Conservation (phyloP, 2,113 vertebrate species). For the Tringa solitaria region DNA sequence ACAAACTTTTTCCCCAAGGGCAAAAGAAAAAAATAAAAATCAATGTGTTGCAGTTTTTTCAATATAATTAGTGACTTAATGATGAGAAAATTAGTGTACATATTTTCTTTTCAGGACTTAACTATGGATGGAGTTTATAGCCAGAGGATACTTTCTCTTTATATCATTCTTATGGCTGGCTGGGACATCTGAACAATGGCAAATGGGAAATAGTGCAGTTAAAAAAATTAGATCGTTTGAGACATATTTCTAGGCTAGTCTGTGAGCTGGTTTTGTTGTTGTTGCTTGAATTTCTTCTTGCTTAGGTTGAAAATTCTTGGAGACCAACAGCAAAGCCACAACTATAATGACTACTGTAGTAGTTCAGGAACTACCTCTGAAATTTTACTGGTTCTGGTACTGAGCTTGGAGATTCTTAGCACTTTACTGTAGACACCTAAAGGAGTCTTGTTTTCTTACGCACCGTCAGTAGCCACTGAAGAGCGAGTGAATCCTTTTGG, state of each 20-base stretch:
- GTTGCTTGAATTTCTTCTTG: neutral
- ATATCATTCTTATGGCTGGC: neutral
- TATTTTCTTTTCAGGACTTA: conserved; percentile 40
- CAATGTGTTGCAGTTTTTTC: neutral
- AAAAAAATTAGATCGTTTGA: neutral
- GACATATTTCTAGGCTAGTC: neutral
- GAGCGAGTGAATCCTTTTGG: neutral
- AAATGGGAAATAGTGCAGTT: neutral
- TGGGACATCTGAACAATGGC: neutral
- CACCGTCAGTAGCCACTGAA: neutral
- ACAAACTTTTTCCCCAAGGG: conserved; percentile 7
- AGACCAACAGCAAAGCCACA: neutral
- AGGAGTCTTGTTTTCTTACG: neutral
- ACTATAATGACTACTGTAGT: neutral
- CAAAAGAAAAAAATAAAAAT: neutral
- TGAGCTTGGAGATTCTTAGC: neutral
- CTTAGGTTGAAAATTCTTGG: neutral
- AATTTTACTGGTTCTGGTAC: neutral
- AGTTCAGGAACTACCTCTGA: neutral
- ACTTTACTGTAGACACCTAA: neutral
- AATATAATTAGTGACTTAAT: conserved; percentile 42
- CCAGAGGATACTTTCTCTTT: conserved; percentile 21
- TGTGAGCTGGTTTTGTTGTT: neutral
- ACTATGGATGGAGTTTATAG: neutral
- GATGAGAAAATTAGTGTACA: conserved; percentile 35